Base-by-base conservation (phyloP, 2,113 vertebrate genomes). In the Ptilorrhoa leucosticta region DNA sequence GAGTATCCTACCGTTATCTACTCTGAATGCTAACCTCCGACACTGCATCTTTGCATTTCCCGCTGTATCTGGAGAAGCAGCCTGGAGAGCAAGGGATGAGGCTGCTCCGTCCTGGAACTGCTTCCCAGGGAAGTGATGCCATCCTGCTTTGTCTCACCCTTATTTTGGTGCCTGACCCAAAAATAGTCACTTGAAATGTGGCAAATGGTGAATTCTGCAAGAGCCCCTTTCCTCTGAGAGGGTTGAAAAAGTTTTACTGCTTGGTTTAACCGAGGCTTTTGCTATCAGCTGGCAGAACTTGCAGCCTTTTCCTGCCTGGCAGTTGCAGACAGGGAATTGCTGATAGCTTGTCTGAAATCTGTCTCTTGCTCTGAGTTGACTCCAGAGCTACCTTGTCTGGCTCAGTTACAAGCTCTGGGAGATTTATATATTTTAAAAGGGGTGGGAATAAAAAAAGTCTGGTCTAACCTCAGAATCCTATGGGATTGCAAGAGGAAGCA, bases 401-500 rank as follows among this genome's bases (percentile, higher is more conserved):
- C 0, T 3, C 80, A 90, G 81, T 87, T 90, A 54, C n/a, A 89
- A 96, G 56, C 42, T 84, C 20, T 23, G 17, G 26, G 61, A 83
- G 27, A 51, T 89, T 85, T 83, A 69, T 89, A 83, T 40, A 86
- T 83, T 90, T 65, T 9, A 87, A 95, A 86, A 56, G 17, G 21
- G 40, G 5, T 39, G 4, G 10, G 5, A 6, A 31, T 10, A 9
- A 82, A 87, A 71, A 78, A 90, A 51, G 9, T 78, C 72, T 84
- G 44, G 53, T 82, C 91, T 91, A 85, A 57, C 78, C 91, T 94
- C 64, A 51, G 61, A 89, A 89, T 95, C 94, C 96, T 93, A 16
- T 53, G 88, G 97, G 97, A 76, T 61, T 98, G 97, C 93, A 95
- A 96, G 96, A 97, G 96, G 98, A 96, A 97, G 94, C 93, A 96